Evolutionary conservation across 2,113 vertebrate genomes (phyloP), one percentile per base, ranked within the genome.

Genomic region (Erinaceus europaeus): DNA sequence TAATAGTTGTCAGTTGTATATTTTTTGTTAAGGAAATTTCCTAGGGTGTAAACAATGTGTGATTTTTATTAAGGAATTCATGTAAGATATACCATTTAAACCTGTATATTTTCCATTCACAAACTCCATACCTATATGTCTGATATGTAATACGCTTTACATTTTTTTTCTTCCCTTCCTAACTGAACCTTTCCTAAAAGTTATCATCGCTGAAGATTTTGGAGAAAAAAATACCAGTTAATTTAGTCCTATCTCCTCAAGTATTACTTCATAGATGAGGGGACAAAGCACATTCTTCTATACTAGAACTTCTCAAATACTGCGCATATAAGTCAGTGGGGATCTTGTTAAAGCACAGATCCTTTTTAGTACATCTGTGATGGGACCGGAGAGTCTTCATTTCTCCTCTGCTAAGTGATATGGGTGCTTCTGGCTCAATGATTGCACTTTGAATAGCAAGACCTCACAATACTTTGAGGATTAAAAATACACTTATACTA

Each of bases 1-100:
- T 75, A 61, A n/a, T n/a, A 36, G 12, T 72, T 21, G 61, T 21
- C 57, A 53, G 12, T 76, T 68, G 17, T 50, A 20, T 86, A 67
- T 48, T 25, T 81, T 86, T 92, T 91, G 34, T 69, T 88, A 91
- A n/a, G 81, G 86, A 88, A 93, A 72, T 74, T 42, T 10, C 27
- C 72, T 83, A 50, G 57, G 11, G 90, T 90, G 57, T 71, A 91
- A 91, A 88, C 15, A 83, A 40, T 69, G 68, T n/a, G n/a, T n/a
- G n/a, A n/a, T n/a, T n/a, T 67, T 85, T 17, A 21, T n/a, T n/a
- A n/a, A n/a, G n/a, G n/a, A n/a, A n/a, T n/a, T n/a, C n/a, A n/a
- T 90, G 42, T 86, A 86, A 73, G 65, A 48, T 79, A 62, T 78
- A 38, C 21, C 14, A 29, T 77, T 86, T 89, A 68, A 90, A 79